These are phyloP conservation scores for Dascyllus trimaculatus DNA, from an alignment of 2,113 vertebrate species.

Conservation along the genomic window DNA sequence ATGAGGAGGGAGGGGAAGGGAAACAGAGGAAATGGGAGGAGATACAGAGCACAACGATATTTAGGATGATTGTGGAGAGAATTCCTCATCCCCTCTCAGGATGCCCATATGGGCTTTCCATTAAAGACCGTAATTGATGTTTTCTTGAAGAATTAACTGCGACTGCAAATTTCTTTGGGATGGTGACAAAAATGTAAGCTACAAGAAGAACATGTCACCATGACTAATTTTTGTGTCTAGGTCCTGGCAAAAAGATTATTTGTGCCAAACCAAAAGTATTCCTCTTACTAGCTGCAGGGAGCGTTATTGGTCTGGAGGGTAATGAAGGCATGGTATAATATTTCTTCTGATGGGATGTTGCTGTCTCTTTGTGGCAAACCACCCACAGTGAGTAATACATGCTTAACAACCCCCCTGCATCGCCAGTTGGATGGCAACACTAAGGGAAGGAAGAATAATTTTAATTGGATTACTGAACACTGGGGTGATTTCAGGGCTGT, in stretches of 20 bases:
- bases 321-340: constrained; percentile 64
- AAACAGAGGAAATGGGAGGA: constrained; percentile 51
- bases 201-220: constrained; percentile 32
- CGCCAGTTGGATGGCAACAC: constrained; percentile 48
- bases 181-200: constrained; percentile 41
- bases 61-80: constrained; percentile 81
- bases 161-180: constrained; percentile 41
- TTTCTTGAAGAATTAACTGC: constrained; percentile 82
- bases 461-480: constrained; percentile 81
- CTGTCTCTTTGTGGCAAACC: constrained; percentile 60
- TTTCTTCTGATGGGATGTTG: constrained; percentile 60
- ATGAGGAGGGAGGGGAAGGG: constrained; percentile 39
- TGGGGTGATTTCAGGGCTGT: constrained; percentile 57
- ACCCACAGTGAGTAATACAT: constrained; percentile 51
- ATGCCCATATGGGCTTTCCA: constrained; percentile 74
- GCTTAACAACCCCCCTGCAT: constrained; percentile 55
- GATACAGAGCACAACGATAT: constrained; percentile 59
- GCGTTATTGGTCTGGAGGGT: constrained; percentile 53
- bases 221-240: constrained; percentile 11
- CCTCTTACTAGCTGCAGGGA: constrained; percentile 62
- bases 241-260: constrained; percentile 37
- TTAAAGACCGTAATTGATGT: constrained; percentile 90
- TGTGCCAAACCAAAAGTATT: constrained; percentile 48
- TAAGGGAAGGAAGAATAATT: constrained; percentile 53
- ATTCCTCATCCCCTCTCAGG: constrained; percentile 62